These are phyloP conservation scores for Zhengitettix transpicula DNA, from an alignment of 2,888 invertebrate genomes.

Conservation along the genomic window DNA sequence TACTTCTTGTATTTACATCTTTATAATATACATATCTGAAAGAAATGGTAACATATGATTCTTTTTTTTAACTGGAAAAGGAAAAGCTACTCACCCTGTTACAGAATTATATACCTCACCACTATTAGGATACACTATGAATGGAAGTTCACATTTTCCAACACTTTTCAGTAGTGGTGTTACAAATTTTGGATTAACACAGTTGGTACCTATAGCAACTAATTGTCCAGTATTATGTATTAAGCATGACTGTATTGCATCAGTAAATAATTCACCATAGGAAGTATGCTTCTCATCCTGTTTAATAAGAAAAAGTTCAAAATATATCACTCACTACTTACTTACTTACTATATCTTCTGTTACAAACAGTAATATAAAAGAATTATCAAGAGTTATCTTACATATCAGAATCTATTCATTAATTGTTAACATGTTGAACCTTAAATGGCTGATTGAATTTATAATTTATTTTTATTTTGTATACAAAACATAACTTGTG, in stretches of 20 bases:
- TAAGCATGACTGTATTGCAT: slow-evolving; percentile 51
- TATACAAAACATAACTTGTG: no score
- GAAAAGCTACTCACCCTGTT: slow-evolving; percentile 29
- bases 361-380: no score
- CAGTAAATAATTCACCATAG: slow-evolving; percentile 63
- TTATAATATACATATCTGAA: no score
- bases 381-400: no score
- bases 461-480: no score
- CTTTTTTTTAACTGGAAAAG: neutral
- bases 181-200: slow-evolving; percentile 52
- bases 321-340: no score
- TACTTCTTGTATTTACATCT: no score
- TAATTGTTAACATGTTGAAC: no score
- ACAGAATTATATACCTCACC: slow-evolving; percentile 61
- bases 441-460: no score
- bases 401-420: no score
- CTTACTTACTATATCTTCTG: no score
- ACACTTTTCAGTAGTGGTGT: slow-evolving; percentile 39
- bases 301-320: slow-evolving; percentile 14
- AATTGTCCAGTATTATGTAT: slow-evolving; percentile 39
- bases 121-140: slow-evolving; percentile 85
- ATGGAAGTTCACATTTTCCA: slow-evolving; percentile 41
- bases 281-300: slow-evolving; percentile 47
- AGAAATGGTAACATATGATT: no score
- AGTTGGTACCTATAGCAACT: slow-evolving; percentile 79